Evolutionary conservation across 2,888 invertebrate species (phyloP), one percentile per base, ranked within the genome.

Genomic region (Unio pictorum): DNA sequence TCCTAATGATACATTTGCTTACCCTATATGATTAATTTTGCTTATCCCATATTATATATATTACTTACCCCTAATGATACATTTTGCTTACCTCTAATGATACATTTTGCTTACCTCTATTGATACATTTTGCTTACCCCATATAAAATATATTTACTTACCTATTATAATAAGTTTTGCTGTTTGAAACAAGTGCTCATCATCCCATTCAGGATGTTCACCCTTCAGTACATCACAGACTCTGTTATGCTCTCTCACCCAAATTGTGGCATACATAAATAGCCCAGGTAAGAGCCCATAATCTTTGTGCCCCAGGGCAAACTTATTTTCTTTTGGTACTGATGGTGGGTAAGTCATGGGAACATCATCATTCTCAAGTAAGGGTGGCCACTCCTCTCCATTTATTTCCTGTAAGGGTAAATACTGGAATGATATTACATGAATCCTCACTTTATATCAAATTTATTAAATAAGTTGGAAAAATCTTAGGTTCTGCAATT

Each of bases 231-330:
- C 73, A 69, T 87, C 88, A 79, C 90, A 90, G 45, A 91, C 89
- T 1, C 91, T 80, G 80, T 91, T 91, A 81, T 91, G 91, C 75
- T 91, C 91, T 45, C 91, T 69, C 71, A 90, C 71, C 90, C 90
- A 90, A 61, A 91, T 87, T 6, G 90, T 90, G 4, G 88, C 79
- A 67, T 86, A 88, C 74, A 89, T 84, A 68, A 90, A 88, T 58
- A 90, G 76, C 2, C 90, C 89, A 5, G 90, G 90, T 20, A 89
- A 81, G 34, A 89, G 80, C 11, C 87, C 88, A 75, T 87, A 90
- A 76, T 90, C 86, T 26, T 89, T 87, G 75, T 90, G 90, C 3
- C 90, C 91, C 23, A 90, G 75, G 15, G 90, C 91, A 80, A 89
- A 90, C 67, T 83, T 82, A n/a, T 79, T 75, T 4, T 85, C 75